Evolutionary conservation across 2,888 invertebrate genomes (phyloP).

Genomic region (Epinotia ramella): DNA sequence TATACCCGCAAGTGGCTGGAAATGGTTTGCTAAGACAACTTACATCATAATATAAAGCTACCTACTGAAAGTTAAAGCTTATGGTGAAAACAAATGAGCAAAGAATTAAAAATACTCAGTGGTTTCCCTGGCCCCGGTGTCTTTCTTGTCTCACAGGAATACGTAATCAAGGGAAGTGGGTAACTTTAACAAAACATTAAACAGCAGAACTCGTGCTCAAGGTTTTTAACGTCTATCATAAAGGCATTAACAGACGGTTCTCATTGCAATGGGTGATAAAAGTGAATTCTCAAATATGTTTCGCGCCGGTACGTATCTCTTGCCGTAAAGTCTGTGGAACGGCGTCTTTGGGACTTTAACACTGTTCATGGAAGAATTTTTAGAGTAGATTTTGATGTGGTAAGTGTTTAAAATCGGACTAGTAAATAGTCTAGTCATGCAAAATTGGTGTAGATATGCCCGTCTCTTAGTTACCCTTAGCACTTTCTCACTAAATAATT

Average conservation of each 20-base stretch:
- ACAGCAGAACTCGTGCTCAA: slow-evolving; percentile 53
- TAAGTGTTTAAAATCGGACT: slow-evolving; percentile 28
- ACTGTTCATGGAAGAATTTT: slow-evolving; percentile 39
- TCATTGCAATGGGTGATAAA: slow-evolving; percentile 60
- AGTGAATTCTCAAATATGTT: slow-evolving; percentile 67
- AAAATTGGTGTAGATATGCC: too few relatives aligned
- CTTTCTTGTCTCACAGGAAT: slow-evolving; percentile 2
- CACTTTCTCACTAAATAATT: too few relatives aligned
- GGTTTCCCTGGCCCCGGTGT: too few relatives aligned
- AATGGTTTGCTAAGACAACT: too few relatives aligned
- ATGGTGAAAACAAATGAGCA: too few relatives aligned
- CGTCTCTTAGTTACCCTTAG: too few relatives aligned
- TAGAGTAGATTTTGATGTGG: slow-evolving; percentile 53
- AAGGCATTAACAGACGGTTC: slow-evolving; percentile 60
- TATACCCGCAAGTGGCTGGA: too few relatives aligned
- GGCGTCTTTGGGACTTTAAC: slow-evolving; percentile 59
- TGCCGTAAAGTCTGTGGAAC: slow-evolving; percentile 69
- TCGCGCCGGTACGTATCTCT: slow-evolving; percentile 65
- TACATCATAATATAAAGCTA: too few relatives aligned
- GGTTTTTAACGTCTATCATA: slow-evolving; percentile 62
- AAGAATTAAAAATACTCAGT: too few relatives aligned
- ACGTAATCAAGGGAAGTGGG: slow-evolving; percentile 36
- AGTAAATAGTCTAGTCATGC: too few relatives aligned
- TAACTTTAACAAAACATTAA: slow-evolving; percentile 48
- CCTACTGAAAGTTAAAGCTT: too few relatives aligned